A percentile compares a stretch with the other conserved stretches of the same genome.
Conservation (phyloP, 2,797 vertebrate species). For the Phyllotis vaccarum region DNA sequence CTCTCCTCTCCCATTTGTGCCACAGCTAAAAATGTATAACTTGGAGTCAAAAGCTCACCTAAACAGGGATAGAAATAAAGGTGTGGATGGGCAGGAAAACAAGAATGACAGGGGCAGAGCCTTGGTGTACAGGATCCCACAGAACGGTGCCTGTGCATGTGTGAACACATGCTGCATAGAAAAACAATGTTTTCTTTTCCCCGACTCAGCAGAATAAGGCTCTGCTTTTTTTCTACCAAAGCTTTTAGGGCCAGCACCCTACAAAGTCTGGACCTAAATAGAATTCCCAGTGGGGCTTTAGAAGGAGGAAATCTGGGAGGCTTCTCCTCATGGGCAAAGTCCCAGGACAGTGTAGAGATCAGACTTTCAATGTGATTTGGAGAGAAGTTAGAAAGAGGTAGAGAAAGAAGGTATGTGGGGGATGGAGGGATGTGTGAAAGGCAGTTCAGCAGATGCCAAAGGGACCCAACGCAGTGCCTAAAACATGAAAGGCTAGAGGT, state of each 20-base stretch:
- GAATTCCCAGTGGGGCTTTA: slow-evolving; percentile 6
- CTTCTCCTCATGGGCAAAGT: neutral
- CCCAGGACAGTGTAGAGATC: neutral
- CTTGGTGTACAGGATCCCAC: neutral
- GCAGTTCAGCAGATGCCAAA: neutral
- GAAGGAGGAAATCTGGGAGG: slow-evolving; percentile 4
- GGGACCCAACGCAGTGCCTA: neutral
- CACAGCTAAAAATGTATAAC: slow-evolving; percentile 49
- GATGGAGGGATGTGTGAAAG: neutral
- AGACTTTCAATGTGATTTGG: neutral
- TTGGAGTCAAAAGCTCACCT: slow-evolving; percentile 54
- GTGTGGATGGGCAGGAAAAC: slow-evolving; percentile 41
- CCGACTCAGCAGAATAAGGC: slow-evolving; percentile 65
- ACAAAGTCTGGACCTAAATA: slow-evolving; percentile 5
- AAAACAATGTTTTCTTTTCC: slow-evolving; percentile 59
- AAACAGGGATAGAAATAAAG: slow-evolving; percentile 60
- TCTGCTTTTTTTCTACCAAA: slow-evolving; percentile 67
- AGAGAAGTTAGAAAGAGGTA: neutral
- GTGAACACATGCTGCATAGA: neutral
- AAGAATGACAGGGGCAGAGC: neutral
- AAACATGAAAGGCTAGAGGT: neutral
- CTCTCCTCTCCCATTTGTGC: neutral
- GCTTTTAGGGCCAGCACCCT: slow-evolving; percentile 9
- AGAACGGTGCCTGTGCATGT: neutral
- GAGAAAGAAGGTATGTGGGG: neutral